Base-by-base conservation (phyloP, 92 coral and sea anemone species). In the Parazoanthus swiftii region DNA sequence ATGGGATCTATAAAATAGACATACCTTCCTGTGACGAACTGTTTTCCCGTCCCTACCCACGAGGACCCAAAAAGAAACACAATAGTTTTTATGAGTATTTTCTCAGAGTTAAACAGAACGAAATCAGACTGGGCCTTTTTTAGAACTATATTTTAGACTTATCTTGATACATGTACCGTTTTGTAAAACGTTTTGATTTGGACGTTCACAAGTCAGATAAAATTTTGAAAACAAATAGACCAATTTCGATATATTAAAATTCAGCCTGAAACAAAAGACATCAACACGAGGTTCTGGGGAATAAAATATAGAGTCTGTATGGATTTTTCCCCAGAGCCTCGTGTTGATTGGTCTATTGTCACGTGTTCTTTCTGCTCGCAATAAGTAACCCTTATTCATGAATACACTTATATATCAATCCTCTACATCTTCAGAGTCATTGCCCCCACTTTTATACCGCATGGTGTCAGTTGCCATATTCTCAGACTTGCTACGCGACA, bases 351-450 rank as follows among this genome's bases (percentile, higher is more conserved):
- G 33, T 29, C 33, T 29, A 50, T 79, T 79, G 83, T 54, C n/a
- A 79, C 21, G 70, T 79, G 83, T 79, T 79, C 71, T 29, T 29
- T 29, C 33, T 29, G 33, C 33, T 29, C 3, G 42, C 42, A 2
- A 39, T 39, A 39, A 39, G 42, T 39, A 39, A 39, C 42, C 42
- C 4, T 2, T 4, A 39, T 39, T 4, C 42, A 39, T 39, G 42
- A 39, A 39, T 39, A 4, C 42, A 39, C 42, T 39, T 39, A 39
- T 4, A 39, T 39, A 4, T 39, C 42, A 39, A 39, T 81, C 80
- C 35, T 68, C 76, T 23, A 50, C 74, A 81, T 89, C 86, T 80
- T 86, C 73, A 77, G 72, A 76, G 72, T 86, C 89, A 77, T 36
- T 76, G 63, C 77, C 85, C 39, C 84, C 89, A 39, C 42, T 39